Base-by-base conservation (phyloP, 2,888 invertebrate species). In the Torymus texanus region DNA sequence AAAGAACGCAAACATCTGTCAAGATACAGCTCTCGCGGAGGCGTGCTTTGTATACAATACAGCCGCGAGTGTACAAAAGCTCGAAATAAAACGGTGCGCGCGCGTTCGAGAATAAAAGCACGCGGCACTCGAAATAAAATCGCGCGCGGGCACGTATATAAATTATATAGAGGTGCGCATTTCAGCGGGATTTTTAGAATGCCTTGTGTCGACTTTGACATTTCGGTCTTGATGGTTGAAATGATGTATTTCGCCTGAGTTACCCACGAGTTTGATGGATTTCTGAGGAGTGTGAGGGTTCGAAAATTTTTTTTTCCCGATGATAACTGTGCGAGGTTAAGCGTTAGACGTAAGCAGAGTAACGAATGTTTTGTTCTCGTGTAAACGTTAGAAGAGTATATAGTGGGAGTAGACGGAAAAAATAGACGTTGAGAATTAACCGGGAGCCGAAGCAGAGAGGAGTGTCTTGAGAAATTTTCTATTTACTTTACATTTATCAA, bases 1-100 rank as follows among this genome's bases (percentile, higher is more conserved):
- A 81, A 80, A 77, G 65, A 80, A 81, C 67, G 78, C 72, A 65
- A 84, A 82, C 82, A 82, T 83, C 81, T 82, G 82, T 82, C 83
- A 80, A 77, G 68, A 78, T 75, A 79, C 41, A 41, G 41, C 41
- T 65, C 70, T 70, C 68, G 55, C 53, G 21, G 53, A 53, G 51
- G 72, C 81, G 74, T 71, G 65, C 78, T 79, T 81, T 80, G 79
- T 81, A 75, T 67, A 81, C 78, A 82, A 72, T 74, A 2, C 1
- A 16, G n/a, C 13, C 18, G 53, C 61, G n/a, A 41, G 29, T 41
- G n/a, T 56, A 73, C 41, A 73, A 73, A 73, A 56, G 63, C 74
- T 65, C 74, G 67, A 75, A 75, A 75, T 75, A 75, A 75, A 75
- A 75, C 63, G 18, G 58, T 14, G 4, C 41, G 18, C 14, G 29